A percentile compares a stretch with the other conserved stretches of the same genome.
phyloP scores from a whole-genome alignment of 2,797 vertebrate genomes.

The Acipenser ruthenus region DNA sequence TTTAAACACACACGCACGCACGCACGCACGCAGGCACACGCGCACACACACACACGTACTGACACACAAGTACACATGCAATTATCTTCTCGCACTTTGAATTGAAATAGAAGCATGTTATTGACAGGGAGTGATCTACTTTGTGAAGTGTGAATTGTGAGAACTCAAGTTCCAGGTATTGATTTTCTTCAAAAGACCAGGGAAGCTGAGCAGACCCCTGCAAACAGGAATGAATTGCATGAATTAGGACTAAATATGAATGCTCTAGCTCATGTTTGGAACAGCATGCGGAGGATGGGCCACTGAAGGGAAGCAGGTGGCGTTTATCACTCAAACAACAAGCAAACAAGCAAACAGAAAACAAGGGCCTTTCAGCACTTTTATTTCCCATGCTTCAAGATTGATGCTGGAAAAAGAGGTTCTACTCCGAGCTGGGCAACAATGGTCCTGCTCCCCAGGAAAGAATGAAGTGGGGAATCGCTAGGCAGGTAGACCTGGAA shows the following conservation, averaged over 20 bases:
- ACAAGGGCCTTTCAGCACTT: not conserved
- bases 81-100: conserved; percentile 1
- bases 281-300: not conserved
- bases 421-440: not conserved
- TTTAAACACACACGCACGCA: too few species aligned
- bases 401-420: not conserved
- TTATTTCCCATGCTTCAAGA: not conserved
- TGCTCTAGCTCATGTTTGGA: not conserved
- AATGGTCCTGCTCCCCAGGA: too few species aligned
- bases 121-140: conserved; percentile 6
- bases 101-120: conserved; percentile 10
- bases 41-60: not conserved
- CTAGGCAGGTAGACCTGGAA: too few species aligned
- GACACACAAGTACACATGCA: not conserved
- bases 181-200: conserved; percentile 11
- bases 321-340: too few species aligned
- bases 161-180: conserved; percentile 12
- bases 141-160: conserved; percentile 8
- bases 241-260: not conserved
- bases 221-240: not conserved
- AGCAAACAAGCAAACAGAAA: not conserved
- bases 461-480: too few species aligned
- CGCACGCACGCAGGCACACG: too few species aligned
- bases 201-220: not conserved
- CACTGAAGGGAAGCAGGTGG: not conserved